Evolutionary conservation across 2,888 invertebrate species (phyloP), one percentile per base, ranked within the genome.

Genomic region (Atrina japonica): DNA sequence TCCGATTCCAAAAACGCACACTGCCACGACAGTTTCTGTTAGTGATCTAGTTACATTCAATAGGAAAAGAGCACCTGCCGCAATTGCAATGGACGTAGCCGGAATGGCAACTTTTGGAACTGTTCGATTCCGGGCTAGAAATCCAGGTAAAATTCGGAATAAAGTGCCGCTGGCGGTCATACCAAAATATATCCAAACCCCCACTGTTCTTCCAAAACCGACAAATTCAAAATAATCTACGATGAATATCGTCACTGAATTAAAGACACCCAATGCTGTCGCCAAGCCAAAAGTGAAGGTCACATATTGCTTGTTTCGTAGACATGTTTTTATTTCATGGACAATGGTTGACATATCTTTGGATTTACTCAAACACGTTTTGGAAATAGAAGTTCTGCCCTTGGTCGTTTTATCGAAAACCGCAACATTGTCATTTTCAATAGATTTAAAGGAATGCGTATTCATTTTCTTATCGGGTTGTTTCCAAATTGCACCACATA

Each of bases 91-190:
- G 58, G 18, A 50, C 7, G 63, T 35, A 2, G 52, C 63, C 1
- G 71, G 67, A 27, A 66, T 63, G 1, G 66, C 55, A 25, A 63
- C n/a, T 25, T 66, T 58, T 43, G 61, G 66, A 2, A 72, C 16
- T n/a, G 47, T 66, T 2, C 35, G 43, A 6, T 63, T 29, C 27
- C 55, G 56, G 23, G 66, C 53, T 14, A 63, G n/a, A 3, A 63
- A 35, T 35, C 71, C 71, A 25, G 71, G 66, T 18, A 72, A 9
- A 25, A 67, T 23, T 11, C 71, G 29, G 18, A 66, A 56, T 1
- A 58, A 9, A 1, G 64, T 47, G 30, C 58, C 58, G 14, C 55
- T n/a, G 0, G 63, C 11, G 30, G 49, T 66, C 59, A 67, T 58
- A 1, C 25, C 47, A 18, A 55, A 49, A 25, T 56, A 63, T 14